Evolutionary conservation across 2,888 invertebrate genomes (phyloP), one percentile per base, ranked within the genome.

Genomic region (Parnassius apollo): DNA sequence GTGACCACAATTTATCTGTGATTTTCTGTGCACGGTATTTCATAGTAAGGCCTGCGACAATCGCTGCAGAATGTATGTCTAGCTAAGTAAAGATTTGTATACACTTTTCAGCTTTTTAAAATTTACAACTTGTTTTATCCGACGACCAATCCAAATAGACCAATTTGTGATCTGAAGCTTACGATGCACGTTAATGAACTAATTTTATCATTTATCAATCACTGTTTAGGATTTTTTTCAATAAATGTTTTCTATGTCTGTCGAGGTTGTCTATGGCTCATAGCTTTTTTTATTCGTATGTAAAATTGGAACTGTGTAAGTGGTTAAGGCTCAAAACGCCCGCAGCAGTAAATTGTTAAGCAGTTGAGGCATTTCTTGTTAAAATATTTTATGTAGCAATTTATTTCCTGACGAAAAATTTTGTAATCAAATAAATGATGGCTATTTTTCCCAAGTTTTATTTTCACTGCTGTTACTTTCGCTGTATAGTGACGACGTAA

Each of bases 391-490:
- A 88, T 85, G 86, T 88, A 86, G 86, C 88, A 79, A 85, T 87
- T 88, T 86, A 87, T 88, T 88, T 88, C 86, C 78, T 85, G 87
- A 88, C 86, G 77, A 86, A 85, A 81, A 77, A 83, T 87, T 88
- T 89, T 89, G 86, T 89, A 88, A 88, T 88, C 87, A 86, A 88
- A 88, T 89, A 89, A 89, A 89, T 84, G 83, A 88, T 89, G 88
- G 86, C 87, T 87, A 88, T 89, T 86, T 86, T 66, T 62, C 52
- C 35, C 45, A 59, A 68, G 69, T 73, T 71, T 76, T 51, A 74
- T 73, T 73, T 68, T 35, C 4, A 35, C 4, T 35, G 4, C 1
- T 35, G 35, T 35, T 35, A 35, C 35, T 35, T 35, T 35, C 35
- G 35, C 35, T 7, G 35, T 35, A 35, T 18, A 18, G 18, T 18